Evolutionary conservation across 2,888 invertebrate species (phyloP), one percentile per base, ranked within the genome.

Genomic region (Drosophila pseudotalamancana): DNA sequence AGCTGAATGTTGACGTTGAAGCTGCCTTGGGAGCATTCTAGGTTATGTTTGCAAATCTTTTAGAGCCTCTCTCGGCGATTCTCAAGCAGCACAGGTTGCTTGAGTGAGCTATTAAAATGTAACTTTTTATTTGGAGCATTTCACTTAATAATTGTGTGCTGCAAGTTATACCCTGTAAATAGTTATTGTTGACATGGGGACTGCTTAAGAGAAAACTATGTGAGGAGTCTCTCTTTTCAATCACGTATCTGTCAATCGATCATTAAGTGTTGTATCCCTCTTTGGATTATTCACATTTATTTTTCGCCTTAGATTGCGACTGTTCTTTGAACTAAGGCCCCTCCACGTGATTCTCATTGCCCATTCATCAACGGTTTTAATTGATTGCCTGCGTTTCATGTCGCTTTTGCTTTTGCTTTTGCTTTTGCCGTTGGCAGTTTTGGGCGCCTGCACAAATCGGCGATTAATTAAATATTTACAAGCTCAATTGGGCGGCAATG

Each of bases 391-490:
- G 62, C 49, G 59, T 46, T 63, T 59, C 29, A 50, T 57, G 75
- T 57, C 37, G 55, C 25, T 27, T 37, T 25, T n/a, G n/a, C n/a
- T n/a, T n/a, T n/a, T n/a, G n/a, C n/a, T n/a, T n/a, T n/a, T n/a
- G n/a, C n/a, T n/a, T n/a, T n/a, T 64, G 35, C 35, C 37, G 35
- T 45, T 39, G 51, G 50, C 37, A 62, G n/a, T 62, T 67, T 72
- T 56, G 56, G 59, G 56, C 50, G 43, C 45, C 48, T 60, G 71
- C 78, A 61, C 75, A 65, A 68, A 76, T 76, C 69, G 68, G 27
- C 87, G 81, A 82, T 82, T 82, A 87, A 82, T 87, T 74, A 82
- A 87, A 82, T 87, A 87, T 82, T 82, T 84, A 87, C 84, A 77
- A 74, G 84, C 84, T 84, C 84, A 87, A 87, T 82, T 87, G 81